Conservation (phyloP, 2,888 invertebrate genomes). For the Acrobasis suavella region DNA sequence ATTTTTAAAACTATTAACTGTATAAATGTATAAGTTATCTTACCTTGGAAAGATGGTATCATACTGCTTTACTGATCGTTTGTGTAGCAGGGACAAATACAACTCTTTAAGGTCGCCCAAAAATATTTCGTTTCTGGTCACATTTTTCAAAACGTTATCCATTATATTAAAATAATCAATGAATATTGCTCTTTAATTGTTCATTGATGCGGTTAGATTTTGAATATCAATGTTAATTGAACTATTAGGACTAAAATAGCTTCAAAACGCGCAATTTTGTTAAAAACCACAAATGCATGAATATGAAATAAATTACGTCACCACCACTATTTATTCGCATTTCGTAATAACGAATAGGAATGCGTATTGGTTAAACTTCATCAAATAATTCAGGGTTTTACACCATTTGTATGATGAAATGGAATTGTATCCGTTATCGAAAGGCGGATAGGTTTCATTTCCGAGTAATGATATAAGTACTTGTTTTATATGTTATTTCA, state of each 20-base stretch:
- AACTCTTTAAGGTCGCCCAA: no score
- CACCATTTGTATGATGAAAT: not conserved
- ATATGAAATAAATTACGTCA: not conserved
- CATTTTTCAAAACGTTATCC: no score
- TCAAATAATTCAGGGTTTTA: not conserved
- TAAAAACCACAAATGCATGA: constrained; percentile 6
- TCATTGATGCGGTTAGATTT: not conserved
- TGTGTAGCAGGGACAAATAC: no score
- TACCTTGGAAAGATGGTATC: no score
- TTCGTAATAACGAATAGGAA: not conserved
- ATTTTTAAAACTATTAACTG: no score
- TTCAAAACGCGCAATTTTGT: constrained; percentile 4
- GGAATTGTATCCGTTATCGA: not conserved
- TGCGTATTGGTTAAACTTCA: constrained; percentile 7
- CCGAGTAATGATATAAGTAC: not conserved
- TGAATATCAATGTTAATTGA: not conserved
- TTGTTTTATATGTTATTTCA: not conserved
- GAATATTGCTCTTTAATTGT: not conserved
- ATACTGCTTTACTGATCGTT: no score
- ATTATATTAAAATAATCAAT: not conserved
- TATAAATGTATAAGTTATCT: no score
- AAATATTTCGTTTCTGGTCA: no score
- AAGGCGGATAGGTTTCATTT: constrained; percentile 7
- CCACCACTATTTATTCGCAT: not conserved
- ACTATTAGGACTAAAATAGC: not conserved